A percentile compares a stretch with the other conserved stretches of the same genome.
These are phyloP conservation scores for Ornithoptera priamus DNA, from an alignment of 2,888 invertebrate genomes.

Conservation along the genomic window DNA sequence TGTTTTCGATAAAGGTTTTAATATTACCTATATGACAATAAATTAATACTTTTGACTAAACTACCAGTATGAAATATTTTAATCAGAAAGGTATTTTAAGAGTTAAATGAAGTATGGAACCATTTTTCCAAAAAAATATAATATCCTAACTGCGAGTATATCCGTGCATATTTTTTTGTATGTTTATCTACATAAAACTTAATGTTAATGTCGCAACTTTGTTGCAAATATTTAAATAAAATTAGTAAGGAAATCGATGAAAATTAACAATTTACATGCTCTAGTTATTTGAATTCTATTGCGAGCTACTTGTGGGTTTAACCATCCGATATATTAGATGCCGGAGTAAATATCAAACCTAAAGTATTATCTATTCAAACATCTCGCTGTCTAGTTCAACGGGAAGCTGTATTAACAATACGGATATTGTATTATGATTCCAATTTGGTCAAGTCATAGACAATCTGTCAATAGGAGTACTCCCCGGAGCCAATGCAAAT, in stretches of 20 bases:
- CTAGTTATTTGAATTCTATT: too few species aligned
- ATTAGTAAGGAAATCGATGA: too few species aligned
- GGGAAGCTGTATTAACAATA: not conserved
- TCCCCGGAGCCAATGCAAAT: not conserved
- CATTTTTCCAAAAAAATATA: not conserved
- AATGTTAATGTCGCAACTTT: too few species aligned
- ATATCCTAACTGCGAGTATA: too few species aligned
- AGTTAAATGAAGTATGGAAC: not conserved
- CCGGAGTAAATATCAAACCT: too few species aligned
- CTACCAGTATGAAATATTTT: not conserved
- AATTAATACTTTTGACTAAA: not conserved
- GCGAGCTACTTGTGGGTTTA: too few species aligned
- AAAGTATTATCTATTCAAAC: not conserved
- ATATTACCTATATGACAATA: not conserved
- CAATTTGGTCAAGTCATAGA: conserved; percentile 2
- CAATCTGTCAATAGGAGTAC: not conserved
- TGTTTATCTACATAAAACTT: too few species aligned
- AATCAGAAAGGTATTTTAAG: not conserved
- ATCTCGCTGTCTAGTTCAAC: not conserved
- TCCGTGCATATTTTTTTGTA: too few species aligned
- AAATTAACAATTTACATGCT: too few species aligned
- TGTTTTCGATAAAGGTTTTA: not conserved
- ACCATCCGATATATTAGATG: too few species aligned
- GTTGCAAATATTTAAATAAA: too few species aligned
- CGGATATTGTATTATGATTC: not conserved